Percentiles rank a stretch among this genome's conserved stretches.
These are phyloP conservation scores for Linnaemya vulpina DNA, from an alignment of 2,888 invertebrate genomes.

Conservation along the genomic window DNA sequence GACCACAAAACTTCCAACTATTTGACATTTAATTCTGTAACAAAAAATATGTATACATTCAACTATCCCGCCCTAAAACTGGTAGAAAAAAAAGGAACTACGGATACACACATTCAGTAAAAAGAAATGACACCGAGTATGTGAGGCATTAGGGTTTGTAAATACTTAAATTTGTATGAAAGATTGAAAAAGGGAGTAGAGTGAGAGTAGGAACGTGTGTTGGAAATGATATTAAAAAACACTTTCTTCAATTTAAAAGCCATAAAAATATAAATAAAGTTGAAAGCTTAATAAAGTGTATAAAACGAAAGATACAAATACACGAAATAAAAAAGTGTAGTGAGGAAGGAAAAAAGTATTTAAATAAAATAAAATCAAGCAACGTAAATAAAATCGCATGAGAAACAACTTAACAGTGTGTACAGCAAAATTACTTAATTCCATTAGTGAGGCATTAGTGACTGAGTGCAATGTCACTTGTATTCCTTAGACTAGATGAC, in stretches of 20 bases:
- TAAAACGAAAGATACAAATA: conserved; percentile 31
- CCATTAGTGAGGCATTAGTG: conserved; percentile 71
- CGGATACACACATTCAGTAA: neutral
- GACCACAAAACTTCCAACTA: conserved; percentile 56
- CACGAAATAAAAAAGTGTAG: conserved; percentile 33
- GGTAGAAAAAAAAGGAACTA: neutral
- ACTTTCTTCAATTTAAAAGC: conserved; percentile 69
- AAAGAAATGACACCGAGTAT: conserved; percentile 12
- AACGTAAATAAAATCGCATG: conserved; percentile 42
- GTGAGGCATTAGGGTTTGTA: neutral
- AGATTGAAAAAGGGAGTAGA: conserved; percentile 35
- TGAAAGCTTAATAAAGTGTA: conserved; percentile 60
- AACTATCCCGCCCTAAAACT: neutral
- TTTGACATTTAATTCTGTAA: conserved; percentile 70
- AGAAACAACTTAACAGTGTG: conserved; percentile 34
- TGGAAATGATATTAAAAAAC: conserved; percentile 51
- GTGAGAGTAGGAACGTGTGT: neutral
- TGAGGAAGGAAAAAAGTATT: neutral
- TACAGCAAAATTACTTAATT: conserved; percentile 73
- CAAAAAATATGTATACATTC: conserved; percentile 34
- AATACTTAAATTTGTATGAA: conserved; percentile 9
- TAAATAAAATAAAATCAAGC: neutral
- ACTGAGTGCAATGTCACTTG: conserved; percentile 52
- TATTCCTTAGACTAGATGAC: conserved; percentile 43
- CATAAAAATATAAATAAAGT: conserved; percentile 63